Evolutionary conservation across 2,113 vertebrate genomes (phyloP).

Genomic region (Syngnathoides biaculeatus): DNA sequence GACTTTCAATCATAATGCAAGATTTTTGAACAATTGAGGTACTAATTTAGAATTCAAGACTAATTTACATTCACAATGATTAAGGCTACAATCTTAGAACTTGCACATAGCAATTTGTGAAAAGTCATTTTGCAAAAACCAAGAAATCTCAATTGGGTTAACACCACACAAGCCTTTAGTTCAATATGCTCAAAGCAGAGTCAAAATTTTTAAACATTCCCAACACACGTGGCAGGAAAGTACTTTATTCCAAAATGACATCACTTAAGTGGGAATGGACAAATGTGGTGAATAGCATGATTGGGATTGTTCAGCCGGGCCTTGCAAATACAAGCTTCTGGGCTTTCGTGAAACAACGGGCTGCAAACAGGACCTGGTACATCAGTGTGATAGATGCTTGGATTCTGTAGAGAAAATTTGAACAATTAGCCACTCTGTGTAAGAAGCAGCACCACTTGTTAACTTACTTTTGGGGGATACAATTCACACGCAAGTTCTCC

Average conservation of each 20-base stretch:
- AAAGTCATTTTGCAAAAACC: too few species aligned
- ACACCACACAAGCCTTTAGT: too few species aligned
- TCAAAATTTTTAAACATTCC: too few species aligned
- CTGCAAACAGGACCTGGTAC: neutral
- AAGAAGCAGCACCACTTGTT: neutral
- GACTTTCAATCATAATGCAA: too few species aligned
- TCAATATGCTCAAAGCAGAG: too few species aligned
- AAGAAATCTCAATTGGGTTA: too few species aligned
- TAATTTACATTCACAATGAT: too few species aligned
- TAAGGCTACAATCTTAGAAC: too few species aligned
- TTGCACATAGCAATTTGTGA: too few species aligned
- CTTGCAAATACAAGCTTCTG: neutral
- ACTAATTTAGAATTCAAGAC: too few species aligned
- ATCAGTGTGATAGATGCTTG: neutral
- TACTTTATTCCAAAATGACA: neutral
- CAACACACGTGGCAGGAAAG: too few species aligned
- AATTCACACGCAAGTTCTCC: neutral
- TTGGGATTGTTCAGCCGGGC: neutral
- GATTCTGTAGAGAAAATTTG: neutral
- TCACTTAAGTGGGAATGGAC: neutral
- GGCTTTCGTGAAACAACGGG: slow-evolving; percentile 1
- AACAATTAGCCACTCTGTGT: neutral
- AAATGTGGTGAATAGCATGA: neutral
- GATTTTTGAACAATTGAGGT: too few species aligned
- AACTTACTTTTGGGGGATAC: neutral